A percentile compares a stretch with the other conserved stretches of the same genome.
Conservation (phyloP, 2,113 vertebrate species). For the Ictalurus furcatus region DNA sequence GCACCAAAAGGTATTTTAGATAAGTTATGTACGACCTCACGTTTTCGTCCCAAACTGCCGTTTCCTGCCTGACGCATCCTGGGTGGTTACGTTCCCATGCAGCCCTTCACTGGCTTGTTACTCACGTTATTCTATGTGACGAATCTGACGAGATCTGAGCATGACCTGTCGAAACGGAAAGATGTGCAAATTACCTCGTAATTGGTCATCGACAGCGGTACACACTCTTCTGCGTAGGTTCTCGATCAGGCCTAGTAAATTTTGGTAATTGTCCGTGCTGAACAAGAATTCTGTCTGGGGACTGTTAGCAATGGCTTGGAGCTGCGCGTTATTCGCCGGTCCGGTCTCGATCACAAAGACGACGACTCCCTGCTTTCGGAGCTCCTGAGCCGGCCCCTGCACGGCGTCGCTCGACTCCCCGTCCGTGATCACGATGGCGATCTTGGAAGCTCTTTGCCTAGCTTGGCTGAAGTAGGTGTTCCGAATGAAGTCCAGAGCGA, state of each 20-base stretch:
- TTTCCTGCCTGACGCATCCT: background rate
- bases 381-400: conserved; percentile 56
- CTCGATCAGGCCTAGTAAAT: conserved; percentile 61
- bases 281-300: conserved; percentile 72
- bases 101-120: background rate
- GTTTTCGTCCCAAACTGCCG: background rate
- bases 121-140: background rate
- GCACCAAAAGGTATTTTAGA: too few relatives aligned
- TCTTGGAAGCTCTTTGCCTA: conserved; percentile 67
- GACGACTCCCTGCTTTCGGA: conserved; percentile 69
- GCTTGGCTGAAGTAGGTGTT: conserved; percentile 69
- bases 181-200: conserved; percentile 59
- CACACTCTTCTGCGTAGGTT: conserved; percentile 73
- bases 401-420: conserved; percentile 74
- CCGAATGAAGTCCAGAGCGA: conserved; percentile 72
- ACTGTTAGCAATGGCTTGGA: conserved; percentile 73
- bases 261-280: conserved; percentile 64
- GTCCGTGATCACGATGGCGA: conserved; percentile 78
- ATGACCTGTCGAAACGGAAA: background rate
- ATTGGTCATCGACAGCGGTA: conserved; percentile 62
- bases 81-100: background rate
- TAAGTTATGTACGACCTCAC: background rate
- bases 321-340: conserved; percentile 54
- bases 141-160: background rate
- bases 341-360: conserved; percentile 76